phyloP scores from a whole-genome alignment of 1,140 invertebrate genomes.

The Magallana angulata region DNA sequence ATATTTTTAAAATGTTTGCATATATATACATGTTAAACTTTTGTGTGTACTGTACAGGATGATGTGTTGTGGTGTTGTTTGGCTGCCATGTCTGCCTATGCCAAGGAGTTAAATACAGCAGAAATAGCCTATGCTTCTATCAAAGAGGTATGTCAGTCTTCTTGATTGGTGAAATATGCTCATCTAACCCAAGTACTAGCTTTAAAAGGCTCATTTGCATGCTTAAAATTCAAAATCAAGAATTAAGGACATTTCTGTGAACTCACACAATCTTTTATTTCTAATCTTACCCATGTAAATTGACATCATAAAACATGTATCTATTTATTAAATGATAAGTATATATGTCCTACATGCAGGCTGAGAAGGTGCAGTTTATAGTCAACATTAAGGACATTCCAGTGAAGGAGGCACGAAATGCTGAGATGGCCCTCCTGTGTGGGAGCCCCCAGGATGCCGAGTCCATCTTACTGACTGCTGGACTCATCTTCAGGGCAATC shows the following conservation, averaged over 20 bases:
- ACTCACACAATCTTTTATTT: no score
- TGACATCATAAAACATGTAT: no score
- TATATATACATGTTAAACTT: background rate
- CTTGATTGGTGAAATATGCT: no score
- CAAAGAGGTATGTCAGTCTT: conserved; percentile 82
- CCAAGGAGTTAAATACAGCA: conserved; percentile 89
- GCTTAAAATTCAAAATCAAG: no score
- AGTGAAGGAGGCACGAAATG: conserved; percentile 84
- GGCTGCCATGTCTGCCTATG: conserved; percentile 90
- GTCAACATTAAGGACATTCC: conserved; percentile 87
- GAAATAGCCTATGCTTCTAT: conserved; percentile 97
- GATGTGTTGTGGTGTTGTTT: conserved; percentile 93
- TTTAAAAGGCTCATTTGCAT: no score
- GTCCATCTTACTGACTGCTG: conserved; percentile 89
- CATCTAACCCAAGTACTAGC: no score
- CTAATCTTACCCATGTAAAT: no score
- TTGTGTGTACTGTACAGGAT: conserved; percentile 81
- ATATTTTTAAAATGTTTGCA: no score
- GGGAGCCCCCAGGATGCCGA: conserved; percentile 91
- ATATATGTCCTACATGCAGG: conserved; percentile 74
- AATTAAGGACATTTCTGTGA: no score
- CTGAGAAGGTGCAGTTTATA: conserved; percentile 94
- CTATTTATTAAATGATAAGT: no score
- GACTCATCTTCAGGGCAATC: conserved; percentile 88
- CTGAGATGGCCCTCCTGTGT: conserved; percentile 89